Conservation (phyloP, 2,113 vertebrate genomes). For the Coryphaenoides rupestris region DNA sequence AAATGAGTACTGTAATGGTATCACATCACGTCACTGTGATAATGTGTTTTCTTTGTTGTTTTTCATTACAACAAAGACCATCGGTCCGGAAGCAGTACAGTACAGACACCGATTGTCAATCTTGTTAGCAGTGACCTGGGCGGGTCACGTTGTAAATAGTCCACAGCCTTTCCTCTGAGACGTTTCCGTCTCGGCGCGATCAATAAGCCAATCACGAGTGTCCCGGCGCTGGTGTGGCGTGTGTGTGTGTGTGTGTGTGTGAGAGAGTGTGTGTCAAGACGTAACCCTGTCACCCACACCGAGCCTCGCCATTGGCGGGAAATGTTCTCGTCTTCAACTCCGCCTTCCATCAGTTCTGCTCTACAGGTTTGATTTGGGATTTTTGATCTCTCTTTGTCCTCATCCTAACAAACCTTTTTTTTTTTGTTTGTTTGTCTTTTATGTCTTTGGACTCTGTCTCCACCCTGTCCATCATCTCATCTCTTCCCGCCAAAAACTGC, state of each 20-base stretch:
- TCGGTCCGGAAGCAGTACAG: no score
- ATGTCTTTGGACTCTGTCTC: conserved; percentile 29
- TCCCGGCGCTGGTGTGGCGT: conserved; percentile 24
- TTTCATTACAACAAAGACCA: no score
- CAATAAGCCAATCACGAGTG: conserved; percentile 61
- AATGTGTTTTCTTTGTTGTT: no score
- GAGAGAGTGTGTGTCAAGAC: conserved; percentile 22
- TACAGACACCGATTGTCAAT: conserved; percentile 42
- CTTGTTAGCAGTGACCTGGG: conserved; percentile 45
- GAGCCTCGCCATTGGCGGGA: conserved; percentile 41
- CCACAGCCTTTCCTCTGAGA: conserved; percentile 52
- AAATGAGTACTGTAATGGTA: no score
- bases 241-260: conserved; percentile 24
- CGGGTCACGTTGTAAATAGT: conserved; percentile 38
- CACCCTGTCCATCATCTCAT: conserved; percentile 32
- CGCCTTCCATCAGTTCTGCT: conserved; percentile 49
- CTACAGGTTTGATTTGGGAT: conserved; percentile 29
- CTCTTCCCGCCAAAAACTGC: conserved; percentile 29
- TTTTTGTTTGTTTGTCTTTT: conserved; percentile 52
- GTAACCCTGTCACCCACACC: conserved; percentile 54
- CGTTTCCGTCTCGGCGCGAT: conserved; percentile 44
- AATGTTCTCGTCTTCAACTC: conserved; percentile 60
- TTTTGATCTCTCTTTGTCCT: conserved; percentile 35
- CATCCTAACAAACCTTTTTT: conserved; percentile 32
- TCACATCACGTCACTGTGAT: no score